Evolutionary conservation across 2,888 invertebrate species (phyloP).

Genomic region (Mythimna impura): DNA sequence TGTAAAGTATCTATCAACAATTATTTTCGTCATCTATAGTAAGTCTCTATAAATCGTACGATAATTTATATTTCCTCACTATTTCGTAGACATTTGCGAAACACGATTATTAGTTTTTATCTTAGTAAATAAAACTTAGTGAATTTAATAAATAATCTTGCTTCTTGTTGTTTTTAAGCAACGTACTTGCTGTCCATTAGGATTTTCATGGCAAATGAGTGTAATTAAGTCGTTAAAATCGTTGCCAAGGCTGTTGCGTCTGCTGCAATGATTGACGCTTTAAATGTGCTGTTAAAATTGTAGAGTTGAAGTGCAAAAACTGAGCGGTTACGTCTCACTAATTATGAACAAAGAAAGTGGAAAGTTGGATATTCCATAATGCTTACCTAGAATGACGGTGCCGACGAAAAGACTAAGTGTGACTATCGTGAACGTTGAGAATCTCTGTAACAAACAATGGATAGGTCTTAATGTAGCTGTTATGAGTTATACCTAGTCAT

Average conservation of each 20-base stretch:
- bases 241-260: slow-evolving; percentile 62
- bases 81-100: slow-evolving; percentile 50
- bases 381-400: slow-evolving; percentile 97
- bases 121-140: slow-evolving; percentile 43
- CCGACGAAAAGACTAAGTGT: slow-evolving; percentile 98
- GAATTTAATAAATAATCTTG: slow-evolving; percentile 47
- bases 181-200: slow-evolving; percentile 62
- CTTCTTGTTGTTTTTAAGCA: slow-evolving; percentile 52
- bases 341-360: slow-evolving; percentile 53
- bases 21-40: slow-evolving; percentile 48
- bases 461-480: slow-evolving; percentile 56
- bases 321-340: slow-evolving; percentile 41
- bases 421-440: slow-evolving; percentile 97
- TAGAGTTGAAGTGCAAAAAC: slow-evolving; percentile 25
- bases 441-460: slow-evolving; percentile 92
- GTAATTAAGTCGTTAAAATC: slow-evolving; percentile 69
- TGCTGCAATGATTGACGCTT: slow-evolving; percentile 59
- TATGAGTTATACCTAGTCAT: slow-evolving; percentile 38
- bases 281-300: slow-evolving; percentile 45
- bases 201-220: slow-evolving; percentile 67
- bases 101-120: slow-evolving; percentile 47
- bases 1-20: slow-evolving; percentile 46
- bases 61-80: slow-evolving; percentile 55
- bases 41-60: slow-evolving; percentile 38
- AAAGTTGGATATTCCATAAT: slow-evolving; percentile 53